Evolutionary conservation across 2,888 invertebrate genomes (phyloP).

Genomic region (Campoplex nolae): DNA sequence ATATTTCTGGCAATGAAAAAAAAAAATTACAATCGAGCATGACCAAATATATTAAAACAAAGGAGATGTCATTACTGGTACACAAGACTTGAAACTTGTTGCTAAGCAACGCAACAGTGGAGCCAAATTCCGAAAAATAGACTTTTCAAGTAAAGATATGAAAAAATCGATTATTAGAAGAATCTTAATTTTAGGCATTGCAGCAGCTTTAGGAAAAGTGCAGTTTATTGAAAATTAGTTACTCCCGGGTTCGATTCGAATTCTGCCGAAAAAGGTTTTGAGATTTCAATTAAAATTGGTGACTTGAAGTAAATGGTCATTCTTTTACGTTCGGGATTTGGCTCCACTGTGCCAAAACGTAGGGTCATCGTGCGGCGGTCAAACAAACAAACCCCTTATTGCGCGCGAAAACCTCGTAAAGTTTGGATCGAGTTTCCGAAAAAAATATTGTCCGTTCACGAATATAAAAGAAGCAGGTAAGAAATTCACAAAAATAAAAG

Average conservation of each 20-base stretch:
- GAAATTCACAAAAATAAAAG: neutral
- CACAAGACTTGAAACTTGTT: neutral
- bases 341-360: neutral
- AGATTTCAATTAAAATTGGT: neutral
- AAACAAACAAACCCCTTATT: neutral
- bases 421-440: neutral
- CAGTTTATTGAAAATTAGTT: neutral
- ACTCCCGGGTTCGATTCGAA: neutral
- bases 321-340: neutral
- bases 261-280: neutral
- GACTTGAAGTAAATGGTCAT: neutral
- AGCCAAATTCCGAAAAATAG: neutral
- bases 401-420: slow-evolving; percentile 7
- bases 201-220: neutral
- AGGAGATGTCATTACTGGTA: neutral
- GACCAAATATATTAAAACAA: neutral
- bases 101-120: slow-evolving; percentile 32
- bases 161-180: neutral
- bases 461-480: neutral
- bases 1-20: neutral
- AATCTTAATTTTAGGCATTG: neutral
- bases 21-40: neutral
- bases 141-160: neutral
- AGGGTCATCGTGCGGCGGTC: neutral
- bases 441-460: neutral